Evolutionary conservation across 2,888 invertebrate species (phyloP).

Genomic region (Candidula unifasciata): DNA sequence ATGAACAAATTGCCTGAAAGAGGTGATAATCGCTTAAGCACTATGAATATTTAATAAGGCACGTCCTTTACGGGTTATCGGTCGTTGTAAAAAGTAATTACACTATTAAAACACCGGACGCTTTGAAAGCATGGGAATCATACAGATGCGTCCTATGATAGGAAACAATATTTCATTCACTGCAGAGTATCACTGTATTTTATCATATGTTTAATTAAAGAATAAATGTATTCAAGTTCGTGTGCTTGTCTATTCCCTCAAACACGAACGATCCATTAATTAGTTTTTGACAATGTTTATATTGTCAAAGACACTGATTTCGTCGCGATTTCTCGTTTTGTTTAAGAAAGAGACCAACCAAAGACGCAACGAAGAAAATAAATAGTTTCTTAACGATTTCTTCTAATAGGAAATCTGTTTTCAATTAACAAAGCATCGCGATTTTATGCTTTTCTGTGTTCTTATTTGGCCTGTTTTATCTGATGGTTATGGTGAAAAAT

Average conservation of each 20-base stretch:
- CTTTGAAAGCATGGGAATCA: slow-evolving; percentile 35
- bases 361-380: background rate
- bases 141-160: slow-evolving; percentile 21
- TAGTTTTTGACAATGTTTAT: slow-evolving; percentile 31
- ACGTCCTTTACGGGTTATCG: slow-evolving; percentile 25
- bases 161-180: slow-evolving; percentile 26
- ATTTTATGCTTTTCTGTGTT: background rate
- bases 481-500: too few relatives aligned
- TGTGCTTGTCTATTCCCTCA: slow-evolving; percentile 17
- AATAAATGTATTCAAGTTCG: slow-evolving; percentile 25
- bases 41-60: slow-evolving; percentile 46
- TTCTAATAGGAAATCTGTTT: background rate
- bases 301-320: slow-evolving; percentile 30
- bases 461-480: background rate
- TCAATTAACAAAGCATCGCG: background rate
- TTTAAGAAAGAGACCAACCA: background rate
- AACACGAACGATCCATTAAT: slow-evolving; percentile 29
- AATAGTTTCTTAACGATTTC: background rate
- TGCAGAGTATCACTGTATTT: slow-evolving; percentile 20
- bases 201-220: slow-evolving; percentile 35
- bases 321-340: background rate
- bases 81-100: slow-evolving; percentile 39
- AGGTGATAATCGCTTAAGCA: slow-evolving; percentile 45
- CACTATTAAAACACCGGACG: slow-evolving; percentile 39
- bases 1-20: slow-evolving; percentile 37